phyloP scores from a whole-genome alignment of 1,140 invertebrate species.

The Penaeus indicus region DNA sequence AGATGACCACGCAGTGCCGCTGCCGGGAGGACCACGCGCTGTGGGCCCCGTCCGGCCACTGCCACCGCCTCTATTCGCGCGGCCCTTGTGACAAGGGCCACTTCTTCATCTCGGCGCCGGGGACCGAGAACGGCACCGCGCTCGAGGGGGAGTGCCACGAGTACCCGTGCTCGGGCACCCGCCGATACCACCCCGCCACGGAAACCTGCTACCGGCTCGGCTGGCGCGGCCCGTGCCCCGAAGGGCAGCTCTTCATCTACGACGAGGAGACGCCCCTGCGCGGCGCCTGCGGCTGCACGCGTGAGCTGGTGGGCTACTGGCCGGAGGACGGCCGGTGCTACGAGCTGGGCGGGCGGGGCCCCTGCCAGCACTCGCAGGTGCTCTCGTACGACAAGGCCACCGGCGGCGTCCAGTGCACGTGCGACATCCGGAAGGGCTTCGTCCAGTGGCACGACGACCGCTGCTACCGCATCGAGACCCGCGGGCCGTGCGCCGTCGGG shows the following conservation, averaged over 20 bases:
- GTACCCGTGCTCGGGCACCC: slow-evolving; percentile 51
- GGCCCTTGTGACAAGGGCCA: slow-evolving; percentile 62
- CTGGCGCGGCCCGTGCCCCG: slow-evolving; percentile 67
- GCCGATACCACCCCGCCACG: slow-evolving; percentile 61
- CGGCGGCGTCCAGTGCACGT: slow-evolving; percentile 45
- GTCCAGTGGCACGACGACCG: slow-evolving; percentile 55
- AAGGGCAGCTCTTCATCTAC: slow-evolving; percentile 67
- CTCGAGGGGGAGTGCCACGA: slow-evolving; percentile 38
- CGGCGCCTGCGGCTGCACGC: slow-evolving; percentile 62
- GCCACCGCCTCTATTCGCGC: slow-evolving; percentile 62
- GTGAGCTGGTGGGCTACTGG: slow-evolving; percentile 67
- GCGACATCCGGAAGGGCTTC: slow-evolving; percentile 59
- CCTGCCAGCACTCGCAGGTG: slow-evolving; percentile 63
- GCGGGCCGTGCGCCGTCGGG: slow-evolving; percentile 36
- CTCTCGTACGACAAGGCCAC: slow-evolving; percentile 54
- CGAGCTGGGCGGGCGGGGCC: slow-evolving; percentile 67
- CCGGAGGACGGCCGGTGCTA: slow-evolving; percentile 63
- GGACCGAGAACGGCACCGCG: not conserved
- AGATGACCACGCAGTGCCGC: slow-evolving; percentile 45
- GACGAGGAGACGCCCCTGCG: slow-evolving; percentile 63
- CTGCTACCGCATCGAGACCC: slow-evolving; percentile 48
- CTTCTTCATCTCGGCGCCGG: slow-evolving; percentile 52
- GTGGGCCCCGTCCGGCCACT: slow-evolving; percentile 55
- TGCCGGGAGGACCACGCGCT: slow-evolving; percentile 61
- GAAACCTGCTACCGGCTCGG: slow-evolving; percentile 67